Base-by-base conservation (phyloP, 2,797 vertebrate species). In the Anguilla pacifica region DNA sequence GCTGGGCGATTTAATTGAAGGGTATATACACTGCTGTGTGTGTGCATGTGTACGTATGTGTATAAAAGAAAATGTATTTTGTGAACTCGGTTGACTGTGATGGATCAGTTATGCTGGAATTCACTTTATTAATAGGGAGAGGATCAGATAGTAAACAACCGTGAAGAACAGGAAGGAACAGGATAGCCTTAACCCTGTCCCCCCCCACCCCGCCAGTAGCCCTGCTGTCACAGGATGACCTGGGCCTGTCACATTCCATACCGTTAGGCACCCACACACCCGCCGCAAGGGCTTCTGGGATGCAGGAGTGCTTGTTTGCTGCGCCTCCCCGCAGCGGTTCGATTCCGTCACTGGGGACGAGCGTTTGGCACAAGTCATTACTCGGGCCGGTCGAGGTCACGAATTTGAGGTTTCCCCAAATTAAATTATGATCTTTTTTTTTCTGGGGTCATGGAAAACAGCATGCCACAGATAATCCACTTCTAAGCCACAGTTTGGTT, bases 231-330 rank as follows among this genome's bases (percentile, higher is more conserved):
- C 67, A 70, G 25, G 67, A 15, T 10, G n/a, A 74, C 31, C 70
- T 35, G n/a, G 28, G 74, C 74, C 31, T 79, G 74, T 79, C 74
- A 6, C 74, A 79, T 79, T 79, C 74, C 74, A 79, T 79, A 79
- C 35, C 19, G 39, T 15, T 19, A 79, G 15, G 31, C 35, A 43
- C 4, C 74, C 17, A 5, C 31, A 43, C 3, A 0, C 17, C 39
- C 13, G 2, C 70, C 70, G 0, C 70, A 31, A n/a, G 0, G 70
- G 70, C 19, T 39, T 79, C 39, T 79, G 74, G 35, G 74, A 35
- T 19, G 7, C 74, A 6, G 22, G 74, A 46, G 35, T 6, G 39
- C 31, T 43, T 0, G 6, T 83, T 51, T 28, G 2, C 53, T 17
- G n/a, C 7, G 51, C 81, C 53, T n/a, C 10, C 81, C 81, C 28